Percentiles rank a stretch among this genome's conserved stretches.
Evolutionary conservation across 2,888 invertebrate species (phyloP).

Genomic region (Agrotis exclamationis): DNA sequence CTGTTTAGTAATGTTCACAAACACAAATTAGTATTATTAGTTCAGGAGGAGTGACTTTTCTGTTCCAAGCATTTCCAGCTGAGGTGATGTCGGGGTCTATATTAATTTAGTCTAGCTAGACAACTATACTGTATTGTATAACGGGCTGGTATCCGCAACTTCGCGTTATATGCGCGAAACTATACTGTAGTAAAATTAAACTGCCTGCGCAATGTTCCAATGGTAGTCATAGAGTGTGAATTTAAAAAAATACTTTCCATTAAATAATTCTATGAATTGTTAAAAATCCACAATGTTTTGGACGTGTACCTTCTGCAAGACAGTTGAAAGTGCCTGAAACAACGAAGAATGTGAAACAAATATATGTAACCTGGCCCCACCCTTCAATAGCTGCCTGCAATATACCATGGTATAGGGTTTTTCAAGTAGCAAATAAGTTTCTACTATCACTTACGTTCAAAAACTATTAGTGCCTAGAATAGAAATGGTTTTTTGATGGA

Average conservation of each 20-base stretch:
- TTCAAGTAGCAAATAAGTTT: too few relatives aligned
- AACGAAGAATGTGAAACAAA: too few relatives aligned
- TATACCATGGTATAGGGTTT: too few relatives aligned
- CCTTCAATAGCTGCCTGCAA: too few relatives aligned
- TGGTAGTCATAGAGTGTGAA: background rate
- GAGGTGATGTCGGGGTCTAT: background rate
- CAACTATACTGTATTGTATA: too few relatives aligned
- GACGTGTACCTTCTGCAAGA: background rate
- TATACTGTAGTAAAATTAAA: background rate
- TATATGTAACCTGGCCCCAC: too few relatives aligned
- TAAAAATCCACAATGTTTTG: background rate
- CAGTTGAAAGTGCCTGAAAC: too few relatives aligned
- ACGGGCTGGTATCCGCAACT: too few relatives aligned
- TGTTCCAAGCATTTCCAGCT: background rate
- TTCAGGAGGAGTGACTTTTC: background rate
- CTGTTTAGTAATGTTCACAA: background rate
- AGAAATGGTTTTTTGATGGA: too few relatives aligned
- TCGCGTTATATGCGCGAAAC: too few relatives aligned
- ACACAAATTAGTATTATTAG: background rate
- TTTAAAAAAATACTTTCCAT: background rate
- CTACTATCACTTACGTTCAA: too few relatives aligned
- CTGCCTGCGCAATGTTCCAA: background rate
- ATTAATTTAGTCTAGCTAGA: background rate
- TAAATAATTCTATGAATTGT: background rate
- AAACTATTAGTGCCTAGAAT: too few relatives aligned